Conservation (phyloP, 2,888 invertebrate species). For the Apeira syringaria region DNA sequence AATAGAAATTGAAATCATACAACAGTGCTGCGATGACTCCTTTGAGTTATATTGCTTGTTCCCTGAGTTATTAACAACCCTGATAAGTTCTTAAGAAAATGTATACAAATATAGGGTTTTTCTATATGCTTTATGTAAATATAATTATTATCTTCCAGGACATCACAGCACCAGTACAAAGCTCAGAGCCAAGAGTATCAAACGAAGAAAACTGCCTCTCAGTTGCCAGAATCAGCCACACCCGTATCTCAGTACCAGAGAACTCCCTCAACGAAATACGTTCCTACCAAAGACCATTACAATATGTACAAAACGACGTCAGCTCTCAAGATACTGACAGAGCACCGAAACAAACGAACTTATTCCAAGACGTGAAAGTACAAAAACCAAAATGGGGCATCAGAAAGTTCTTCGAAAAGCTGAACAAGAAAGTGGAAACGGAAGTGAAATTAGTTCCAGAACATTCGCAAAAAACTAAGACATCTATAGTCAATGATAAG, state of each 20-base stretch:
- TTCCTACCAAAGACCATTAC: slow-evolving; percentile 72
- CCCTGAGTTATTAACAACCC: too few species aligned
- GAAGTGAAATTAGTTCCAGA: slow-evolving; percentile 81
- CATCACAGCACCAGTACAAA: slow-evolving; percentile 43
- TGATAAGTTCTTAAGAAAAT: too few species aligned
- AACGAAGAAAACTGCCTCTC: slow-evolving; percentile 62
- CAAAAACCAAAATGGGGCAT: slow-evolving; percentile 73
- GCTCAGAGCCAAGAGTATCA: slow-evolving; percentile 6
- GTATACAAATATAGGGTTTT: too few species aligned
- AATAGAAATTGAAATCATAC: too few species aligned
- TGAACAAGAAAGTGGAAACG: slow-evolving; percentile 72
- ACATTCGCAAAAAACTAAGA: slow-evolving; percentile 46
- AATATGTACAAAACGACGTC: slow-evolving; percentile 90
- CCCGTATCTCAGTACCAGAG: slow-evolving; percentile 44
- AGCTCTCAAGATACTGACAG: slow-evolving; percentile 62
- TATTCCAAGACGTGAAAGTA: slow-evolving; percentile 60
- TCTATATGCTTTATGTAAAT: too few species aligned
- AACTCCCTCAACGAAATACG: slow-evolving; percentile 62
- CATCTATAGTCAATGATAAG: slow-evolving; percentile 61
- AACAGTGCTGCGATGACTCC: too few species aligned
- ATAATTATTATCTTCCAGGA: too few species aligned
- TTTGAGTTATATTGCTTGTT: too few species aligned
- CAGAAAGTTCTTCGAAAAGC: slow-evolving; percentile 66
- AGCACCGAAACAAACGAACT: slow-evolving; percentile 70
- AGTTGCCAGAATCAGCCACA: slow-evolving; percentile 53